Evolutionary conservation across 2,888 invertebrate genomes (phyloP), one percentile per base, ranked within the genome.

Genomic region (Drosophila tanythrix): DNA sequence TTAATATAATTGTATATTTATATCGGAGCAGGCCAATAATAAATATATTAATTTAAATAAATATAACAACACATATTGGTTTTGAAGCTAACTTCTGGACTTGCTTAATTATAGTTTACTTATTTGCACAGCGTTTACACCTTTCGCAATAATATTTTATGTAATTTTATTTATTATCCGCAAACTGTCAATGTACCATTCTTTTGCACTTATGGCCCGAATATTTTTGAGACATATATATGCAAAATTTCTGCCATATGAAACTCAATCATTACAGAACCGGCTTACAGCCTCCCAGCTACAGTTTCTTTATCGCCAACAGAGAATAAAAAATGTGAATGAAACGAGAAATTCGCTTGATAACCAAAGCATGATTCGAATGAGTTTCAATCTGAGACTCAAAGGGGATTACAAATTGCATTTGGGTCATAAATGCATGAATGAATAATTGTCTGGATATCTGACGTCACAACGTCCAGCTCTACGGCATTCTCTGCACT

Each of bases 401-500:
- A 55, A 55, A 55, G 18, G 15, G 27, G 38, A 18, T 8, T 21
- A 68, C 67, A 74, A 76, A 76, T 77, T 63, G 74, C 57, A 63
- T 66, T 78, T 38, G 68, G 68, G 38, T 40, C 67, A 63, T 78
- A 63, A 76, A 68, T 53, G 53, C 33, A 35, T 35, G 25, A 53
- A 53, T 35, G 15, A 35, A 13, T 15, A 25, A 53, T 6, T 53
- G 25, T 15, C 10, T 35, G 35, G 18, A 53, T 60, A 67, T 46
- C 48, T 40, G 60, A 58, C 21, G 2, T 10, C 10, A 27, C 18
- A 50, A 8, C 18, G 18, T 10, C 18, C 25, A 53, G 15, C 15
- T 35, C 21, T 15, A 33, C 5, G 1, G 4, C 35, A 35, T 2
- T 35, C 6, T 1, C 7, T 18, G 35, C 1, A 40, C 53, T 55